These are phyloP conservation scores for Diarsia dahlii DNA, from an alignment of 2,888 invertebrate genomes.

Conservation along the genomic window DNA sequence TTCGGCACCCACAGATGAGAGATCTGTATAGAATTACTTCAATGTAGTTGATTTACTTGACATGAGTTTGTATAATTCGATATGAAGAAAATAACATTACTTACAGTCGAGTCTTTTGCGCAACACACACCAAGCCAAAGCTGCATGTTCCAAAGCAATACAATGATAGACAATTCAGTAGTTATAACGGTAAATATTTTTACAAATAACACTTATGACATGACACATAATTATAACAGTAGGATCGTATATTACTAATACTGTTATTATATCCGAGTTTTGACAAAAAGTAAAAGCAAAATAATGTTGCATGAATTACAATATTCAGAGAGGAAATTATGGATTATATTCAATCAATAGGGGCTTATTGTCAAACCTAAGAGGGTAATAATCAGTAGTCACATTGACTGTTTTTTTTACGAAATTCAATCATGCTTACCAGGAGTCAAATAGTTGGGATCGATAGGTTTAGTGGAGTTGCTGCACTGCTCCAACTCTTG, in stretches of 20 bases:
- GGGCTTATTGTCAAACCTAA: background rate
- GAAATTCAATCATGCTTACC: slow-evolving; percentile 77
- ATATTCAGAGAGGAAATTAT: too few species aligned
- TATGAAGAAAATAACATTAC: slow-evolving; percentile 80
- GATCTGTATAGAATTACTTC: slow-evolving; percentile 87
- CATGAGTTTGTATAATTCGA: background rate
- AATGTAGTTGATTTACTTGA: slow-evolving; percentile 28
- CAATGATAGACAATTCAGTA: slow-evolving; percentile 38
- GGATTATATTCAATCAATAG: background rate
- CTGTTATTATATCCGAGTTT: background rate
- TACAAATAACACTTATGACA: background rate
- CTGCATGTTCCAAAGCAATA: slow-evolving; percentile 90
- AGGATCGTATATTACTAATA: background rate
- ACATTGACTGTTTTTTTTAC: background rate
- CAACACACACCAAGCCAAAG: slow-evolving; percentile 98
- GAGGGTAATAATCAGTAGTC: background rate
- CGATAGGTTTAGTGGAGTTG: slow-evolving; percentile 88
- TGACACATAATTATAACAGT: background rate
- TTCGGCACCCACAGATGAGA: slow-evolving; percentile 95
- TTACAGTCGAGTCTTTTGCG: slow-evolving; percentile 97
- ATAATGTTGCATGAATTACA: background rate
- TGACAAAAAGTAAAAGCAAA: slow-evolving; percentile 20
- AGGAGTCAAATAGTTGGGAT: slow-evolving; percentile 89
- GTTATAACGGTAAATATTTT: background rate
- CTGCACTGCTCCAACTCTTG: slow-evolving; percentile 95